Percentiles rank a stretch among this genome's conserved stretches.
These are phyloP conservation scores for Pocillopora meandrina DNA, from an alignment of 92 coral and sea anemone genomes.

Conservation along the genomic window DNA sequence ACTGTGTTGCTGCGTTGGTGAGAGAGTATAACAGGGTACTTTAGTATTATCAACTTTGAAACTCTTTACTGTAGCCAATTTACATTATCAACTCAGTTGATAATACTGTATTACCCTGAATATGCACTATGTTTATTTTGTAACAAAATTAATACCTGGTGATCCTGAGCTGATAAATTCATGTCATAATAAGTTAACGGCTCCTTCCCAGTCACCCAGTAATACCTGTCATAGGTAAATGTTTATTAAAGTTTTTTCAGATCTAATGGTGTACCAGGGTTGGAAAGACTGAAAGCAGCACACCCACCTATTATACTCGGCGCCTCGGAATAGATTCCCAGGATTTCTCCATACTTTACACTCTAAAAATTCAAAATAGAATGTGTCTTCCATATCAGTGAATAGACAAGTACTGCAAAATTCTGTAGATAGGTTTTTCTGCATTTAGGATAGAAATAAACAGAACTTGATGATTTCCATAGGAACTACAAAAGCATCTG, in stretches of 20 bases:
- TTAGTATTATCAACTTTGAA: too few relatives aligned
- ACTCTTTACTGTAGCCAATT: too few relatives aligned
- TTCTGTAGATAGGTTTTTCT: not conserved
- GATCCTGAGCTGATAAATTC: constrained; percentile 99
- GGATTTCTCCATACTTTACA: constrained; percentile 99
- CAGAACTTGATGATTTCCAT: too few relatives aligned
- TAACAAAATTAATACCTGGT: constrained; percentile 71
- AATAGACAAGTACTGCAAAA: not conserved
- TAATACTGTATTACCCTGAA: too few relatives aligned
- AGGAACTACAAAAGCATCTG: too few relatives aligned
- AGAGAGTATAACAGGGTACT: too few relatives aligned
- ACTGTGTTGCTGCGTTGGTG: too few relatives aligned
- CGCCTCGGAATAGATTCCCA: constrained; percentile 94
- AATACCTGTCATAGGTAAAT: constrained; percentile 62
- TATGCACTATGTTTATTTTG: not conserved
- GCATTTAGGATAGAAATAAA: too few relatives aligned
- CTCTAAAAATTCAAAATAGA: constrained; percentile 44
- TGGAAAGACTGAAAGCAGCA: not conserved
- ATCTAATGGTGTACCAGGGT: not conserved
- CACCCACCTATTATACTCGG: constrained; percentile 90
- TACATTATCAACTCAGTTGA: too few relatives aligned
- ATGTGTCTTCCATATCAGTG: not conserved
- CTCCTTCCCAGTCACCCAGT: constrained; percentile 96
- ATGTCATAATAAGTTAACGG: constrained; percentile 93
- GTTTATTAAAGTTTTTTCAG: not conserved